A percentile compares a stretch with the other conserved stretches of the same genome.
Evolutionary conservation across 2,888 invertebrate genomes (phyloP).

Genomic region (Lithophane leautieri): DNA sequence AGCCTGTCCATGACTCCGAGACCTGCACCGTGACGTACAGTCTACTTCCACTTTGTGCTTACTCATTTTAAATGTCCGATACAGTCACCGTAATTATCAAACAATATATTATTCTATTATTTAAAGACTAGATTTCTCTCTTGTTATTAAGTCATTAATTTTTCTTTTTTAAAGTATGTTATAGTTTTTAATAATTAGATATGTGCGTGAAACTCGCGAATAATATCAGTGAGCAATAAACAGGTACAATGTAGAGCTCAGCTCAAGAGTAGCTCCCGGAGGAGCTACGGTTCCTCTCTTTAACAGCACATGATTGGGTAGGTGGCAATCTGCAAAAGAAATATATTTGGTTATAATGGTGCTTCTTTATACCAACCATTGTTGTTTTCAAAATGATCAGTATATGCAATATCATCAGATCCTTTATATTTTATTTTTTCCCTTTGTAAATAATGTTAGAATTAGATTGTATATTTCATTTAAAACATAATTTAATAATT

Average conservation of each 20-base stretch:
- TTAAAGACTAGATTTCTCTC: conserved; percentile 55
- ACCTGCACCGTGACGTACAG: conserved; percentile 91
- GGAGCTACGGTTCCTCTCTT: conserved; percentile 76
- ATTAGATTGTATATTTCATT: too few relatives aligned
- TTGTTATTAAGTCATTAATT: conserved; percentile 33
- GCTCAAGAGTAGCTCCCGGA: conserved; percentile 77
- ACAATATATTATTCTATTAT: conserved; percentile 31
- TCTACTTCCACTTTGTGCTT: conserved; percentile 84
- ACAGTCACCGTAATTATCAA: conserved; percentile 17
- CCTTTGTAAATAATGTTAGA: too few relatives aligned
- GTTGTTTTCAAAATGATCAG: background rate
- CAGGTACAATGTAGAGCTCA: conserved; percentile 75
- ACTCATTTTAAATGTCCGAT: conserved; percentile 78
- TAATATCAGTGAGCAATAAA: conserved; percentile 59
- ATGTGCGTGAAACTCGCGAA: conserved; percentile 58
- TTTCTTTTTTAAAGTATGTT: background rate
- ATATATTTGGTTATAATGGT: conserved; percentile 2
- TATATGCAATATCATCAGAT: too few relatives aligned
- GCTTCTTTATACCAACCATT: background rate
- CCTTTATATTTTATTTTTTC: too few relatives aligned
- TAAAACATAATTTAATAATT: too few relatives aligned
- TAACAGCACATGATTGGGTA: conserved; percentile 81
- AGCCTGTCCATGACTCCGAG: conserved; percentile 89
- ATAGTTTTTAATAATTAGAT: conserved; percentile 55
- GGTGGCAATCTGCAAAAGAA: conserved; percentile 80